Base-by-base conservation (phyloP, 2,113 vertebrate genomes). In the Tyrannus savana region DNA sequence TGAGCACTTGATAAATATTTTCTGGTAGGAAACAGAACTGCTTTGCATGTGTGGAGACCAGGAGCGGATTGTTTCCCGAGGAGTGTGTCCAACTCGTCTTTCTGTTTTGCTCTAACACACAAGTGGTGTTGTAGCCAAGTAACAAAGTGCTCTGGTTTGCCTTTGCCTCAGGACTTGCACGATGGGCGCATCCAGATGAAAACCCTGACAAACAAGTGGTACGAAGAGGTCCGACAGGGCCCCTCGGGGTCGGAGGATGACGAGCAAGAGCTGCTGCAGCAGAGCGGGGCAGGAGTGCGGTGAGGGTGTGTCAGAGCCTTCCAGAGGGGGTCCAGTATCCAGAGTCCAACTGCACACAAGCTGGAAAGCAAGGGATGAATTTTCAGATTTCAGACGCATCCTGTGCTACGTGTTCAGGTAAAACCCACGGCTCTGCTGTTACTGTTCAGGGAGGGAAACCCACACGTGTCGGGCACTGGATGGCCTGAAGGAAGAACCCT, bases 151-250 rank as follows among this genome's bases (percentile, higher is more conserved):
- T 76, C 7, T 41, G 60, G 3, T 82, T 44, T 84, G 68, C 53
- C 86, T 84, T 85, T 52, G 44, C 78, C 91, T 35, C 87, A 99
- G 99, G 99, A 99, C 95, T 97, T 99, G 64, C 98, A 99, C 84
- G 99, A 99, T 0, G 99, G 99, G 15, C 98, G 99, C 50, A 99
- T 99, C 96, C 99, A 99, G 97, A 99, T 99, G 99, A 99, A 99
- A 97, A 99, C 98, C 6, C 98, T 99, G 69, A 99, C 99, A 59
- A 99, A 99, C 97, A 99, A 99, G 88, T 99, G 99, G 99, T 99
- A 99, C 4, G 99, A 99, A 81, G 99, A 99, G 96, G 99, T 99
- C 35, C 98, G 99, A 12, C 99, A 99, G 95, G 99, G 99, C 59
- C 99, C 99, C 2, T 99, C 99, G 0, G 99, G 99, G 49, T 99